Base-by-base conservation (phyloP, 2,797 vertebrate species). In the Trachurus trachurus region DNA sequence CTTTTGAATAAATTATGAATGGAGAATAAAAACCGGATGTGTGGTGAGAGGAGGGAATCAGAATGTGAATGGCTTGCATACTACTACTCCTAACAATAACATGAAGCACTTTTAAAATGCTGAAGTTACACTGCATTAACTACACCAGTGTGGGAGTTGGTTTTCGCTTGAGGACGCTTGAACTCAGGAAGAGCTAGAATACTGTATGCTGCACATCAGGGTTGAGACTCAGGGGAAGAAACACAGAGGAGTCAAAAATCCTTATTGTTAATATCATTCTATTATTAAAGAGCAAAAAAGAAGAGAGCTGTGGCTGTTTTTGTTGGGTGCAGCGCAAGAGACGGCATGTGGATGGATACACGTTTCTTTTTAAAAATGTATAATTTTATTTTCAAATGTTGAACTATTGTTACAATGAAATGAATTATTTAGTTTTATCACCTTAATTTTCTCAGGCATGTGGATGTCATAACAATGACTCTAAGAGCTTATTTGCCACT, bases 1-100 rank as follows among this genome's bases (percentile, higher is more conserved):
- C 54, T 81, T 78, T 56, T 82, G 62, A 88, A 87, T 89, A 69
- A 92, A 83, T 86, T 80, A 87, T 89, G 74, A 83, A 87, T 71
- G 50, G 57, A 47, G 40, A 76, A 68, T 69, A 66, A 73, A 76
- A 63, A 79, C 74, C 40, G 62, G 78, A 81, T 79, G 73, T 80
- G 45, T 34, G 22, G 6, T n/a, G 26, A 57, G 19, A 17, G 13
- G 68, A 60, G 5, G 37, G 58, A 40, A 60, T 59, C 19, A 49
- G 6, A 49, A 47, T 63, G 45, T 39, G 19, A 74, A 74, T 62
- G 40, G 49, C 34, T 49, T 45, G 12, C 49, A 47, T 2, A 44
- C 6, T 60, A 29, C 22, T 47, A 31, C 22, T 34, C 19, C 61
- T 31, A 3, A 34, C 15, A 57, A 17, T 29, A 34, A 31, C 9